phyloP scores from a whole-genome alignment of 2,797 vertebrate species.

The Crax fasciolata region DNA sequence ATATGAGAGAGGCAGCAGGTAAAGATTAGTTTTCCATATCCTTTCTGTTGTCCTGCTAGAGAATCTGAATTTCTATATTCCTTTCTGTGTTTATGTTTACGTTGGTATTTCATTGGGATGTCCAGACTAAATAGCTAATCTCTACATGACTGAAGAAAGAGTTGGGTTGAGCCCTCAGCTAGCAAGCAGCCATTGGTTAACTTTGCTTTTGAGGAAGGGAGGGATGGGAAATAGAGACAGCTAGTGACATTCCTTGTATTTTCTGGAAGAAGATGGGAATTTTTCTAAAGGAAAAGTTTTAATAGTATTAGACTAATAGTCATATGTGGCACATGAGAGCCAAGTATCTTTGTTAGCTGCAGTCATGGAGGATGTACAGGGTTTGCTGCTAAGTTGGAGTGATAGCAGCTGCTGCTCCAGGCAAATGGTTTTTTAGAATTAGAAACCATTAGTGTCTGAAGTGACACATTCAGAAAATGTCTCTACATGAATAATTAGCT shows the following conservation, averaged over 20 bases:
- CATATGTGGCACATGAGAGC: neutral
- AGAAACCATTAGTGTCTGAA: slow-evolving; percentile 44
- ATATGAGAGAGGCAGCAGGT: neutral
- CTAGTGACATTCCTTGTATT: neutral
- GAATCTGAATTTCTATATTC: neutral
- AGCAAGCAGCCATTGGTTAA: neutral
- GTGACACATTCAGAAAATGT: slow-evolving; percentile 28
- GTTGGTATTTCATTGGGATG: neutral
- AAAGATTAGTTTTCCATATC: neutral
- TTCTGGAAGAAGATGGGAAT: neutral
- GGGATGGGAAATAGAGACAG: neutral
- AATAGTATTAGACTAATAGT: neutral
- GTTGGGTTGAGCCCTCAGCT: neutral
- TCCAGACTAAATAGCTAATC: neutral
- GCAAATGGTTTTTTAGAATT: slow-evolving; percentile 63
- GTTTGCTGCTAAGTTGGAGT: slow-evolving; percentile 29
- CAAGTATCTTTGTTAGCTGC: neutral
- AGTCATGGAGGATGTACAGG: neutral
- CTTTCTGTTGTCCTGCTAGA: neutral
- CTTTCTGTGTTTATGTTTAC: neutral
- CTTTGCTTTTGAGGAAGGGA: neutral
- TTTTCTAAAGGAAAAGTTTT: neutral
- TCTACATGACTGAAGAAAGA: neutral
- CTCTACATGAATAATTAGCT: slow-evolving; percentile 20
- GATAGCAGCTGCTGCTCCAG: slow-evolving; percentile 24